Percentiles rank a stretch among this genome's conserved stretches.
Evolutionary conservation across 2,888 invertebrate genomes (phyloP).

Genomic region (Macaria liturata): DNA sequence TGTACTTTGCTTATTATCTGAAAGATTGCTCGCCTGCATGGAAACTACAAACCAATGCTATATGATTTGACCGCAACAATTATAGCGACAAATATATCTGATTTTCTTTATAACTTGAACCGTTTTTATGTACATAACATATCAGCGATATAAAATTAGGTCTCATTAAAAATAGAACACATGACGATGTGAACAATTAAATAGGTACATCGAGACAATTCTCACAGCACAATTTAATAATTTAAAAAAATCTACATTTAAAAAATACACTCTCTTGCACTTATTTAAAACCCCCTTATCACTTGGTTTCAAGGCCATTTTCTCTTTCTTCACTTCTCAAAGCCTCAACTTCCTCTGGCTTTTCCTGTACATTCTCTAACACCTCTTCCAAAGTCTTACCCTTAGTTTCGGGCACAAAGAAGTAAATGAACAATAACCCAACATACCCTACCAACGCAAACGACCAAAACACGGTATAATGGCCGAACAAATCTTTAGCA

Average conservation of each 20-base stretch:
- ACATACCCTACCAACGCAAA: slow-evolving; percentile 80
- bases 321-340: slow-evolving; percentile 29
- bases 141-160: too few relatives aligned
- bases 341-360: slow-evolving; percentile 48
- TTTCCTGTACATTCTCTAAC: slow-evolving; percentile 77
- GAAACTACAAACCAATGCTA: too few relatives aligned
- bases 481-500: slow-evolving; percentile 79
- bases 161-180: too few relatives aligned
- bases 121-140: too few relatives aligned
- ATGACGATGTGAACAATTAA: too few relatives aligned
- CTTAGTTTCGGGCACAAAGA: slow-evolving; percentile 85
- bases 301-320: slow-evolving; percentile 9
- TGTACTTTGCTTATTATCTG: too few relatives aligned
- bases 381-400: slow-evolving; percentile 85
- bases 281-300: background rate
- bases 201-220: too few relatives aligned
- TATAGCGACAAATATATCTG: background rate
- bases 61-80: background rate
- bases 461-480: slow-evolving; percentile 83
- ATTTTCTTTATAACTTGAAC: too few relatives aligned
- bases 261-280: too few relatives aligned
- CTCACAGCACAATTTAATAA: too few relatives aligned
- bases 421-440: slow-evolving; percentile 82
- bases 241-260: too few relatives aligned
- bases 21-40: too few relatives aligned